Evolutionary conservation across 2,113 vertebrate species (phyloP), one percentile per base, ranked within the genome.

Genomic region (Sinocyclocheilus rhinocerous): DNA sequence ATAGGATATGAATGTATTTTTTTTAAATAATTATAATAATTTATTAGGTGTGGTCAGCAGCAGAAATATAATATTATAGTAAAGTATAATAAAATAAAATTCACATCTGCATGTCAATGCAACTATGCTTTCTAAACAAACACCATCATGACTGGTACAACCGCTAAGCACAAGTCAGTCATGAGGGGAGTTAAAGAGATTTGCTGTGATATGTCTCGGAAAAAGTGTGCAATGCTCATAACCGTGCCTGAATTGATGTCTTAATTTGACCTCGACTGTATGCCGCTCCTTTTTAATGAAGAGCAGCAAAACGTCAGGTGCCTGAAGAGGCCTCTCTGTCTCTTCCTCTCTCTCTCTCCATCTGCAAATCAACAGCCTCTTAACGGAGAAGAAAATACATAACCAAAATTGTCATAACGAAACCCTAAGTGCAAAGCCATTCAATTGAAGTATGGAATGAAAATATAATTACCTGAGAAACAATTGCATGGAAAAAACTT

Each of bases 231-330:
- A 65, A 67, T 1, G 13, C 52, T 80, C 24, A 84, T 39, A 87
- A 61, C 61, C 42, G 69, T 52, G 33, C 42, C 39, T 18, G 12
- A 70, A 85, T 63, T 88, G 16, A 90, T 79, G 77, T 89, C 91
- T 89, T 90, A 91, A 92, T 91, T 89, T 88, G 39, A 86, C 84
- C 45, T 87, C 39, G 78, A 70, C 55, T 79, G 63, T 76, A 91
- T 89, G 87, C 69, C 18, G 15, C n/a, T 76, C 29, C 57, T 67
- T 59, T 22, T 81, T 89, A 87, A 92, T 91, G 89, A 92, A 91
- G 90, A 89, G 82, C 65, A 88, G 65, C 85, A 59, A 91, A 88
- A 89, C 85, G 82, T 81, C 61, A 89, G 86, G 83, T 81, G 65
- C 72, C 85, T 81, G 67, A 85, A 76, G 67, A 87, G 18, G 61